Evolutionary conservation across 1,140 invertebrate species (phyloP).

Genomic region (Bathynomus jamesi): DNA sequence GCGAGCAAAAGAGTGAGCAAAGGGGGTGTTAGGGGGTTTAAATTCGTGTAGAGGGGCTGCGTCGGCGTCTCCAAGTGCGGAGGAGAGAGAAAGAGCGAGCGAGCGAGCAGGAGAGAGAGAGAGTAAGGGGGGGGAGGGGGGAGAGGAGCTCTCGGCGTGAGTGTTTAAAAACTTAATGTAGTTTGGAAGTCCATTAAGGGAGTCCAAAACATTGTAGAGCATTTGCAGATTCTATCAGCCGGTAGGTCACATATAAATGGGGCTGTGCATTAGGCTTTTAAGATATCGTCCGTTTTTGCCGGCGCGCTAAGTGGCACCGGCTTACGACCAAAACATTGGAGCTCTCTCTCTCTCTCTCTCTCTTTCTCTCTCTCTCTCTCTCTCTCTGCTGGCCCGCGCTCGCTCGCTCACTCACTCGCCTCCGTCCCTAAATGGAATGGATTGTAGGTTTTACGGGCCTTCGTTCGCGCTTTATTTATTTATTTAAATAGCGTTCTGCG

Average conservation of each 20-base stretch:
- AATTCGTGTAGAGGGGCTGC: no score
- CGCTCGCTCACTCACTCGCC: no score
- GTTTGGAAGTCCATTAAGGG: conserved; percentile 36
- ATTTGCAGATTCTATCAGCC: conserved; percentile 37
- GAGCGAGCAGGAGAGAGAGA: conserved; percentile 11
- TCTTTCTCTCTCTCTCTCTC: no score
- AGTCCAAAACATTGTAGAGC: conserved; percentile 36
- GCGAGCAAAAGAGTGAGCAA: no score
- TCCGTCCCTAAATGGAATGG: no score
- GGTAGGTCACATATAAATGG: conserved; percentile 36
- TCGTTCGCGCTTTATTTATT: no score
- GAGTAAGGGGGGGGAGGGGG: conserved; percentile 7
- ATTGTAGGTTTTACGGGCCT: no score
- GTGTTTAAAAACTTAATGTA: conserved; percentile 37
- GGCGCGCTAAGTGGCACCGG: conserved; percentile 28
- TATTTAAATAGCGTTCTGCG: no score
- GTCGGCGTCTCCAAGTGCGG: no score
- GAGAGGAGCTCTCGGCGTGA: conserved; percentile 13
- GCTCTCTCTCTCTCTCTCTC: no score
- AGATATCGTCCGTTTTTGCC: conserved; percentile 33
- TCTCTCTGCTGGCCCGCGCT: no score
- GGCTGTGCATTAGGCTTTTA: conserved; percentile 36
- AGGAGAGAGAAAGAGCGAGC: conserved; percentile 1
- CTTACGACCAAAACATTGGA: conserved; percentile 29
- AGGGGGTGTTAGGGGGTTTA: no score